These are phyloP conservation scores for Siphlonurus alternatus DNA, from an alignment of 2,888 invertebrate genomes.

Conservation along the genomic window DNA sequence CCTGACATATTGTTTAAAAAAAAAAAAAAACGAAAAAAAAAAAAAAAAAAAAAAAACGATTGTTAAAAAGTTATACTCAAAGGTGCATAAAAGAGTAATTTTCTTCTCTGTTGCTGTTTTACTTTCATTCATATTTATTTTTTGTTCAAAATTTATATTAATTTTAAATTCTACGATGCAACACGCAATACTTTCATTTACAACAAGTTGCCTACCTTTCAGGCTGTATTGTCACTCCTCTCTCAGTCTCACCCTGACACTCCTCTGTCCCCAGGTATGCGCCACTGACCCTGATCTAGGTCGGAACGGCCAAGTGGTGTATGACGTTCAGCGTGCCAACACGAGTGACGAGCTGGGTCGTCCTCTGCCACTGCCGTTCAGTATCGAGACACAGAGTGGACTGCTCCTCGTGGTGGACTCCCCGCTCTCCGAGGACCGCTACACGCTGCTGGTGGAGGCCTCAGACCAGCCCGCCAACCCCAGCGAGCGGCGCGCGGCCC, in stretches of 20 bases:
- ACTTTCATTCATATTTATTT: too few relatives aligned
- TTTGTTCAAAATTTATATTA: too few relatives aligned
- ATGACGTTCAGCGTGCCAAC: conserved; percentile 49
- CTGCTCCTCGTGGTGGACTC: conserved; percentile 46
- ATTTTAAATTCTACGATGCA: too few relatives aligned
- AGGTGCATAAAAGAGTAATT: too few relatives aligned
- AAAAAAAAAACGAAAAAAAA: too few relatives aligned
- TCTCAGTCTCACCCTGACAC: background rate
- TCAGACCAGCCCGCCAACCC: conserved; percentile 70
- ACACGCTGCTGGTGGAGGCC: conserved; percentile 69
- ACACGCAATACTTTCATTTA: too few relatives aligned
- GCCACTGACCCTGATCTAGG: conserved; percentile 71
- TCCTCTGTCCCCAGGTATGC: conserved; percentile 32
- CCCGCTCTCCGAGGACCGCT: conserved; percentile 49
- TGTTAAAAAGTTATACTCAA: too few relatives aligned
- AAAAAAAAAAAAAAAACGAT: too few relatives aligned
- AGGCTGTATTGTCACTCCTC: conserved; percentile 1
- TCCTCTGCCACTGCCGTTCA: conserved; percentile 40
- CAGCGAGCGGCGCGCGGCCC: conserved; percentile 60
- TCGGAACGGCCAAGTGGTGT: conserved; percentile 56
- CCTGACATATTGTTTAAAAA: too few relatives aligned
- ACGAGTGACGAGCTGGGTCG: conserved; percentile 19
- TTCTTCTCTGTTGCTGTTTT: background rate
- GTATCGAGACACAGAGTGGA: conserved; percentile 53
- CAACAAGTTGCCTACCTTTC: background rate